Base-by-base conservation (phyloP, 1,140 invertebrate genomes). In the Melanaphis sacchari region DNA sequence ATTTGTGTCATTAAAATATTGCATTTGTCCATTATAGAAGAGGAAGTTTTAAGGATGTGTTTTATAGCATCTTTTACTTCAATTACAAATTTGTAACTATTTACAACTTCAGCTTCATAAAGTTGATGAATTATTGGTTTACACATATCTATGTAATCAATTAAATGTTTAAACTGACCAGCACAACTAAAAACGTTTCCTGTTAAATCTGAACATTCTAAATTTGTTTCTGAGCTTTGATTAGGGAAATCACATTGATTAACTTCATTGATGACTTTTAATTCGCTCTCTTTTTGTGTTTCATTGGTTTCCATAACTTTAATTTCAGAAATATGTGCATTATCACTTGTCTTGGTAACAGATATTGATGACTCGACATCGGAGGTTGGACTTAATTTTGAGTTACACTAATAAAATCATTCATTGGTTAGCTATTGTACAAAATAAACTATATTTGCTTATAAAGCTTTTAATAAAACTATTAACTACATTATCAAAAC, bases 151-250 rank as follows among this genome's bases (percentile, higher is more conserved):
- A 85, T 43, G 46, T 85, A 85, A 85, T 85, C 84, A 85, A 85
- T 85, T 85, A 43, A 85, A 46, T 85, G 26, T 85, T 85, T 85
- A 85, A 43, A 85, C 41, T 46, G 41, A 0, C 84, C 84, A 43
- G 84, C 41, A 85, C 41, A 85, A 85, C 41, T 26, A 85, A 85
- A 85, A 24, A 89, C n/a, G 15, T 89, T 89, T 89, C n/a, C 46
- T 52, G 87, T 89, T 89, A 38, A 54, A 52, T 54, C 87, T 36
- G 87, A 89, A 88, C 31, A 88, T 88, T 88, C 85, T 88, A 88
- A 88, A 88, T 88, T 88, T 88, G 31, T 88, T 88, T 88, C 85
- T 88, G 85, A 49, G 36, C 31, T 88, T 88, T 88, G 43, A 2
- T 88, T 88, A 43, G 84, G 1, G 7, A 41, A 87, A 87, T 40